A percentile compares a stretch with the other conserved stretches of the same genome.
Evolutionary conservation across 2,888 invertebrate genomes (phyloP).

Genomic region (Trimorus sp.): DNA sequence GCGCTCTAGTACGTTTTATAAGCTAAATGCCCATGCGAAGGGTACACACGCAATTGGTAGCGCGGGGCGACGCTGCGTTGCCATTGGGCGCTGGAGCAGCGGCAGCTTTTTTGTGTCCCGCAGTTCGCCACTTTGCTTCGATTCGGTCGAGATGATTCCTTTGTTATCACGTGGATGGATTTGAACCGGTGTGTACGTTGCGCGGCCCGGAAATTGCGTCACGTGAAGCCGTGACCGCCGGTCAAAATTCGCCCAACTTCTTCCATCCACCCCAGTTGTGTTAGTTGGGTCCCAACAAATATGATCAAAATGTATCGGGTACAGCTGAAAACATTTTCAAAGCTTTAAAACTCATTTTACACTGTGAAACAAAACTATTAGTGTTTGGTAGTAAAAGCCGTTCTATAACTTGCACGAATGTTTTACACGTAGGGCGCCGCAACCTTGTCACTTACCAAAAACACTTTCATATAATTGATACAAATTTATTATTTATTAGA

Average conservation of each 20-base stretch:
- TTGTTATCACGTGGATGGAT: constrained; percentile 64
- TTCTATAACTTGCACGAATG: no score
- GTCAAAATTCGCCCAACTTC: constrained; percentile 3
- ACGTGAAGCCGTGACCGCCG: constrained; percentile 1
- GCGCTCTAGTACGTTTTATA: constrained; percentile 72
- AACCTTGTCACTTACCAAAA: no score
- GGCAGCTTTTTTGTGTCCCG: constrained; percentile 66
- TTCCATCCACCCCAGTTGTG: no score
- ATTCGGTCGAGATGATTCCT: constrained; percentile 60
- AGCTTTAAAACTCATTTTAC: no score
- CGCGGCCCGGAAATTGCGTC: constrained; percentile 25
- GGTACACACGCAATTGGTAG: constrained; percentile 66
- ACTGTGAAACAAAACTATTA: no score
- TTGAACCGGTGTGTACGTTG: constrained; percentile 49
- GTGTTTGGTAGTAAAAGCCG: no score
- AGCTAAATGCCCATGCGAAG: constrained; percentile 73
- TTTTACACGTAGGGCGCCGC: no score
- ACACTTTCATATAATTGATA: no score
- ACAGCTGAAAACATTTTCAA: no score
- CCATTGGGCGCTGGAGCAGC: constrained; percentile 57
- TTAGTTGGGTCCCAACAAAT: no score
- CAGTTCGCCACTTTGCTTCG: constrained; percentile 66
- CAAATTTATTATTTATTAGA: no score
- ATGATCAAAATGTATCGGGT: no score
- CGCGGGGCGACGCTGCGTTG: constrained; percentile 61